Evolutionary conservation across 1,140 invertebrate species (phyloP).

Genomic region (Scaptomyza montana): DNA sequence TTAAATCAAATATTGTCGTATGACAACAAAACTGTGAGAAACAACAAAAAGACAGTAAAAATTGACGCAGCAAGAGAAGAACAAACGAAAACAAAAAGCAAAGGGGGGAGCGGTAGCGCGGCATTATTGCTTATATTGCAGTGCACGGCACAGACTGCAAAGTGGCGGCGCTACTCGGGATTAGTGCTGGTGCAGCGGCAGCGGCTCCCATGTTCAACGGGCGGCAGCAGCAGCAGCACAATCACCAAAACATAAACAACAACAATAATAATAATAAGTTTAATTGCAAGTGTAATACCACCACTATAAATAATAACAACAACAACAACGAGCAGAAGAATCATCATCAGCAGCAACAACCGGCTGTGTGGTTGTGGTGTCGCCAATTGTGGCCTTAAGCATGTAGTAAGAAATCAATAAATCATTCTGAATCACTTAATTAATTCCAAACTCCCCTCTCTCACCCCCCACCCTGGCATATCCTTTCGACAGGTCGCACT

Average conservation of each 20-base stretch:
- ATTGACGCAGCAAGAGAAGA: conserved; percentile 43
- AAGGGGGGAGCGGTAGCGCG: conserved; percentile 35
- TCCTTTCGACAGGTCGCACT: conserved; percentile 49
- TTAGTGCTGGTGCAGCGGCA: conserved; percentile 74
- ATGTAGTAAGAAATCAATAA: conserved; percentile 71
- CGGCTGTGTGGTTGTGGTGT: conserved; percentile 70
- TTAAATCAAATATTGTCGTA: conserved; percentile 9
- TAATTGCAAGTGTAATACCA: conserved; percentile 5
- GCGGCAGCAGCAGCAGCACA: conserved; percentile 56
- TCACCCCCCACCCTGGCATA: conserved; percentile 1
- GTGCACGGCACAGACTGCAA: conserved; percentile 75
- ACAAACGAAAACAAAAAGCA: conserved; percentile 39
- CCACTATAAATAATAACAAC: conserved; percentile 50
- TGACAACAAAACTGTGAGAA: conserved; percentile 9
- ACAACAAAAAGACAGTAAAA: conserved; percentile 51
- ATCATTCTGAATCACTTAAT: conserved; percentile 6
- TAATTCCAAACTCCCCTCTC: conserved; percentile 27
- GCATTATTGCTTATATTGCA: conserved; percentile 59
- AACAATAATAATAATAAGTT: conserved; percentile 38
- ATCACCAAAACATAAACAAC: conserved; percentile 44
- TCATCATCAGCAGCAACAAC: conserved; percentile 49
- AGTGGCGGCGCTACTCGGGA: conserved; percentile 77
- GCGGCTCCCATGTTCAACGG: conserved; percentile 74
- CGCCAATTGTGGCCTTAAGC: conserved; percentile 83
- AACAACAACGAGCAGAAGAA: conserved; percentile 39